Percentiles rank a stretch among this genome's conserved stretches.
Conservation (phyloP, 2,797 vertebrate species). For the Sebastes hubbsi region DNA sequence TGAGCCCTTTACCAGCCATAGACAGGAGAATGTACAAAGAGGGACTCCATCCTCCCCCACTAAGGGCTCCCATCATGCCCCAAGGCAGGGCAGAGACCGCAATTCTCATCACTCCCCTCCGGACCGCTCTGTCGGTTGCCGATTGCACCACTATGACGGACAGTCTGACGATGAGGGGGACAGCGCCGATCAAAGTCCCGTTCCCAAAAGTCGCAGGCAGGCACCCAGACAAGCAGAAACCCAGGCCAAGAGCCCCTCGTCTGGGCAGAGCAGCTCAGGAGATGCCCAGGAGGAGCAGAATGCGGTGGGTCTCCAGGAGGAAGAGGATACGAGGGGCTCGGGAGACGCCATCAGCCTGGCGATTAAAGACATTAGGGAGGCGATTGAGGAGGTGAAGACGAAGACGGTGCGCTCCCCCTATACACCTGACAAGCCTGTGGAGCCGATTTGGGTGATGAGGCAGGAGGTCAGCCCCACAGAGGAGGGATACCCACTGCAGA, state of each 20-base stretch:
- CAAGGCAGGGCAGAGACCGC: slow-evolving; percentile 47
- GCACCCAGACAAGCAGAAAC: slow-evolving; percentile 64
- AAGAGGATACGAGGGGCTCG: slow-evolving; percentile 83
- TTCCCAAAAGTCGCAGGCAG: slow-evolving; percentile 83
- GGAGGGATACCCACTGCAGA: slow-evolving; percentile 84
- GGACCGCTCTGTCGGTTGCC: slow-evolving; percentile 87
- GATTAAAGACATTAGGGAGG: slow-evolving; percentile 96
- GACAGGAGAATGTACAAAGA: slow-evolving; percentile 86
- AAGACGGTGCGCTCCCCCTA: slow-evolving; percentile 95
- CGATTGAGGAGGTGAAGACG: slow-evolving; percentile 97
- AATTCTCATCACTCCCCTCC: slow-evolving; percentile 45
- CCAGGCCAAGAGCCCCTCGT: slow-evolving; percentile 74
- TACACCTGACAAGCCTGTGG: slow-evolving; percentile 92
- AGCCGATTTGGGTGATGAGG: slow-evolving; percentile 98
- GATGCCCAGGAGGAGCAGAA: slow-evolving; percentile 65
- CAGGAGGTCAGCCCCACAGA: slow-evolving; percentile 91
- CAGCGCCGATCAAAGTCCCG: slow-evolving; percentile 86
- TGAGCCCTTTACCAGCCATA: slow-evolving; percentile 66
- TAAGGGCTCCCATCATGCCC: slow-evolving; percentile 71
- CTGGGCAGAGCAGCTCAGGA: slow-evolving; percentile 52
- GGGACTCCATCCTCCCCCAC: slow-evolving; percentile 74
- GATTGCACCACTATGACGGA: slow-evolving; percentile 94
- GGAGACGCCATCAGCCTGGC: slow-evolving; percentile 94
- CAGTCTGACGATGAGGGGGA: slow-evolving; percentile 90
- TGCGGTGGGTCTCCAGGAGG: slow-evolving; percentile 43